Base-by-base conservation (phyloP, 2,113 vertebrate species). In the Corythaeola cristata region DNA sequence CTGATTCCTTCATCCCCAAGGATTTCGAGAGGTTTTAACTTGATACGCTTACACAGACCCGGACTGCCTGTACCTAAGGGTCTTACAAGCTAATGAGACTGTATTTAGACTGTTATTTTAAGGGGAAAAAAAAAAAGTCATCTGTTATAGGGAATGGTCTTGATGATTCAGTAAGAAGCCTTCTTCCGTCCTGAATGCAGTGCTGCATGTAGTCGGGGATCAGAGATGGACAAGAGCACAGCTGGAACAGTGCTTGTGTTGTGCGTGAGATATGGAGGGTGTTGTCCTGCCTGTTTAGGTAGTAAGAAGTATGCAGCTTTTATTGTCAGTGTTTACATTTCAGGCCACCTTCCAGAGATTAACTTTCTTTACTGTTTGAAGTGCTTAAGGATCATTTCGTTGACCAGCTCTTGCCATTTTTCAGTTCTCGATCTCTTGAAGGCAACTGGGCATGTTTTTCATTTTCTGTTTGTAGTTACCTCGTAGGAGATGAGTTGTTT, bases 401-500 rank as follows among this genome's bases (percentile, higher is more conserved):
- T 69, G 73, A 62, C 15, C 55, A 49, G 23, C 50, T 58, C 24
- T 50, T 74, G n/a, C 39, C 28, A 5, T 35, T 73, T 79, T 53
- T 50, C 76, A 47, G 62, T 69, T 74, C 35, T 79, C 0, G 0
- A 14, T 71, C 22, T 73, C 30, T 16, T 64, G 66, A 27, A 81
- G 72, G 30, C 60, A 75, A 86, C 21, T 1, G 2, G 45, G 9
- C 58, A 4, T 53, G 11, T 64, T 92, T 79, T 88, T 94, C 67
- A 1, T 96, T 80, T 93, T 97, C 17, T 93, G 11, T 60, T 79
- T 95, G 79, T 89, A 99, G 99, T 98, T 99, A 99, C 98, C 97
- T 99, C 15, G 98, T 99, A 79, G 99, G 99, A 68, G 99, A 99
- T 88, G 99, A 99, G 86, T 97, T 99, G 90, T 99, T 99, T 97